Base-by-base conservation (phyloP, 2,888 invertebrate species). In the Cantharis nigra region DNA sequence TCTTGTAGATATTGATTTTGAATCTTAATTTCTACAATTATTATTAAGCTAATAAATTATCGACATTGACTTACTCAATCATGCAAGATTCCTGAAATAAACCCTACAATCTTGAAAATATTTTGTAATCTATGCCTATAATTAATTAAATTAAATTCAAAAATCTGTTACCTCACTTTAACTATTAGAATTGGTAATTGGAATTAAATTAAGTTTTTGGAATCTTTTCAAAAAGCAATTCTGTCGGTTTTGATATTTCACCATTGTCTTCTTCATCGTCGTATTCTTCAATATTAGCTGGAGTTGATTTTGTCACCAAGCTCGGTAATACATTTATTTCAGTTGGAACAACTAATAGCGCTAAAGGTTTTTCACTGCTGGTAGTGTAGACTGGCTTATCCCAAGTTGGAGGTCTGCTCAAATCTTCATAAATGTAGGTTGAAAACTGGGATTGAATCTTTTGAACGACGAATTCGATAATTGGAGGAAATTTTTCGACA, bases 381-480 rank as follows among this genome's bases (percentile, higher is more conserved):
- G 23, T 33, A 0, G 71, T 72, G 20, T 77, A 79, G 1, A 83
- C 81, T 71, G 89, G 85, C 82, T 84, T 84, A 81, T 88, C 84
- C 84, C 86, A 85, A 69, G 87, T 83, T 79, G 86, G 82, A 62
- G 89, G 89, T 80, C 90, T 81, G 84, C 89, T 89, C 80, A 90
- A 84, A 84, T 92, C 91, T 81, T 91, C 90, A 23, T 92, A 90
- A 72, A 91, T 88, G 82, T 92, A 92, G n/a, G 92, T 91, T 0
- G 94, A 94, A 88, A 93, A 92, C 82, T 92, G 90, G 0, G 92
- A 91, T 87, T 94, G 94, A 72, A 94, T 91, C 69, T 92, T 90
- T 85, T 94, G 94, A 7, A 94, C 91, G 63, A 94, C 86, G 81
- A 91, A 91, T 84, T 94, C 94, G 79, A 94, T 86, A 70, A 94